Evolutionary conservation across 2,113 vertebrate genomes (phyloP), one percentile per base, ranked within the genome.

Genomic region (Polypterus senegalus): DNA sequence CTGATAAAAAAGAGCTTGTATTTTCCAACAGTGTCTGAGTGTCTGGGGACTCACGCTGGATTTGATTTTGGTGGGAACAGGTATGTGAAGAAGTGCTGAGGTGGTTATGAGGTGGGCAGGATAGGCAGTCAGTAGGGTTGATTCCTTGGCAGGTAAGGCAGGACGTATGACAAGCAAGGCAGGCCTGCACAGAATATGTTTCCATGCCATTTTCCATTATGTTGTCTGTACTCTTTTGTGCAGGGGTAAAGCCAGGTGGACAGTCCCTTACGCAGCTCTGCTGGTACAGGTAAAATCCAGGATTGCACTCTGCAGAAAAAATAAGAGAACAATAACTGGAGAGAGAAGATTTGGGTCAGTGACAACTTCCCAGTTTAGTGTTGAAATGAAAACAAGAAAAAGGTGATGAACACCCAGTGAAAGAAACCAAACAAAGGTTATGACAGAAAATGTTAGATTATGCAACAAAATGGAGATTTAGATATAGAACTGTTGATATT

Each of bases 231-330:
- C 78, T 83, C 66, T 92, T 82, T 27, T 78, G 61, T 0, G 88
- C 86, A 0, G 92, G 86, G 0, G 86, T 78, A 4, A 92, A 96
- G 66, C 90, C 92, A 0, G 88, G 79, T 0, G 94, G 95, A 70
- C 95, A 98, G 54, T 48, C 71, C 82, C 91, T 94, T 74, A 97
- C 83, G 47, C 95, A 97, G 69, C 79, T 94, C 82, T 98, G 94
- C 62, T 94, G 87, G 79, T 93, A 92, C 72, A 98, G 87, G 61
- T 83, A 97, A 81, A 91, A 97, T 4, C 91, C 92, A 6, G 88
- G 82, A 71, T 94, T 93, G 0, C 94, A 97, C 71, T 97, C 95
- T 97, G 81, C 6, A 2, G 0, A 45, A 49, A 8, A 4, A 70
- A 61, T 1, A 11, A 7, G 48, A 4, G 46, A 4, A 44, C 46